Evolutionary conservation across 2,113 vertebrate species (phyloP).

Genomic region (Solenodon paradoxus): DNA sequence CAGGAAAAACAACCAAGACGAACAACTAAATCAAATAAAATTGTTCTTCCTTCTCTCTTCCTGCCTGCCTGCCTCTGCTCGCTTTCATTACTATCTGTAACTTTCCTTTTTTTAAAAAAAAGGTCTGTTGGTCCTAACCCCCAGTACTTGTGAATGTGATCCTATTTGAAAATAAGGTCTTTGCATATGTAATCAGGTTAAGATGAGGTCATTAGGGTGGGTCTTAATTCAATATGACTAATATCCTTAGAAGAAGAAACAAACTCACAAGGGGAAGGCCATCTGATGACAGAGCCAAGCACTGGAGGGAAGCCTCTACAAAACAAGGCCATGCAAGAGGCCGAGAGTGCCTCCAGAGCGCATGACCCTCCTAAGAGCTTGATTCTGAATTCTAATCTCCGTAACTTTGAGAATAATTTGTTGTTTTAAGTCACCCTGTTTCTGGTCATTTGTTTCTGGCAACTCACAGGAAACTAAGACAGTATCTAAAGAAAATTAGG

Average conservation of each 20-base stretch:
- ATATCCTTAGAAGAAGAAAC: not conserved
- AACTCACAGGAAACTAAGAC: not conserved
- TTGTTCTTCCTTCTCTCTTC: too few species aligned
- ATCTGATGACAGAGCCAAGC: not conserved
- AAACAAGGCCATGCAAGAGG: not conserved
- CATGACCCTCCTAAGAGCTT: not conserved
- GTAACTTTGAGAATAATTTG: not conserved
- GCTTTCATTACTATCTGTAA: too few species aligned
- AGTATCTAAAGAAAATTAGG: not conserved
- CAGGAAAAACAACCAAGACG: too few species aligned
- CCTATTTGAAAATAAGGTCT: not conserved
- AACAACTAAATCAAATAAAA: too few species aligned
- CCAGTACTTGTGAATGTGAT: not conserved
- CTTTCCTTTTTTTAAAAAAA: too few species aligned
- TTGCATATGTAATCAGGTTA: not conserved
- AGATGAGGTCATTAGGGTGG: not conserved
- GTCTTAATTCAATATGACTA: not conserved
- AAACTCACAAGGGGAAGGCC: not conserved
- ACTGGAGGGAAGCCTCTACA: not conserved
- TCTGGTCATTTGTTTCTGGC: not conserved
- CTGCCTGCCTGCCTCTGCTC: too few species aligned
- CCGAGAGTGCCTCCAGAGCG: not conserved
- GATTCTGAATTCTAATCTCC: not conserved
- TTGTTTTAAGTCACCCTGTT: not conserved
- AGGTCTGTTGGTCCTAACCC: not conserved